These are phyloP conservation scores for Alentia gelatinosa DNA, from an alignment of 2,888 invertebrate genomes.

Conservation along the genomic window DNA sequence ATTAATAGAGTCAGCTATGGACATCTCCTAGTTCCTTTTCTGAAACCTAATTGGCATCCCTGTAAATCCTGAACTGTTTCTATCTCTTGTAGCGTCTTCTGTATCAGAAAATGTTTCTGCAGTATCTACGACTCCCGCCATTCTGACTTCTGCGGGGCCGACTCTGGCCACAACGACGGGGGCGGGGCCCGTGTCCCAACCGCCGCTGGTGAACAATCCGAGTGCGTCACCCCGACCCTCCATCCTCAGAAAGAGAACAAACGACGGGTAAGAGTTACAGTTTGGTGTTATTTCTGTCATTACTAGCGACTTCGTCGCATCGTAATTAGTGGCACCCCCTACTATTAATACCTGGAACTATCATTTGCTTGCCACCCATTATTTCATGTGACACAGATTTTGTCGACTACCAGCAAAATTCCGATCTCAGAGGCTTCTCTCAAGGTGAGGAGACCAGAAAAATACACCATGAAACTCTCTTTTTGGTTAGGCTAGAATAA, in stretches of 20 bases:
- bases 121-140: neutral
- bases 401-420: too few relatives aligned
- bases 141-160: neutral
- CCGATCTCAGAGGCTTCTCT: too few relatives aligned
- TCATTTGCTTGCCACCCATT: too few relatives aligned
- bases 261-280: conserved; percentile 86
- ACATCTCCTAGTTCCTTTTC: neutral
- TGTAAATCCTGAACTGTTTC: neutral
- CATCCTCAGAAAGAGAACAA: conserved; percentile 92
- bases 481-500: too few relatives aligned
- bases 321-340: too few relatives aligned
- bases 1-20: neutral
- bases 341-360: too few relatives aligned
- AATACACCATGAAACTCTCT: too few relatives aligned
- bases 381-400: too few relatives aligned
- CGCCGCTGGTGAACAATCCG: conserved; percentile 68
- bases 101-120: neutral
- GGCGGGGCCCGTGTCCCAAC: neutral
- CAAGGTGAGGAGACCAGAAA: too few relatives aligned
- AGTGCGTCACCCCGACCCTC: conserved; percentile 89
- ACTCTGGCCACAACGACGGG: neutral
- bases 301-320: too few relatives aligned
- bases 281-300: too few relatives aligned
- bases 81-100: neutral
- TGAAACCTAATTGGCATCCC: neutral